These are phyloP conservation scores for Chloromyia formosa DNA, from an alignment of 2,888 invertebrate species.

Conservation along the genomic window DNA sequence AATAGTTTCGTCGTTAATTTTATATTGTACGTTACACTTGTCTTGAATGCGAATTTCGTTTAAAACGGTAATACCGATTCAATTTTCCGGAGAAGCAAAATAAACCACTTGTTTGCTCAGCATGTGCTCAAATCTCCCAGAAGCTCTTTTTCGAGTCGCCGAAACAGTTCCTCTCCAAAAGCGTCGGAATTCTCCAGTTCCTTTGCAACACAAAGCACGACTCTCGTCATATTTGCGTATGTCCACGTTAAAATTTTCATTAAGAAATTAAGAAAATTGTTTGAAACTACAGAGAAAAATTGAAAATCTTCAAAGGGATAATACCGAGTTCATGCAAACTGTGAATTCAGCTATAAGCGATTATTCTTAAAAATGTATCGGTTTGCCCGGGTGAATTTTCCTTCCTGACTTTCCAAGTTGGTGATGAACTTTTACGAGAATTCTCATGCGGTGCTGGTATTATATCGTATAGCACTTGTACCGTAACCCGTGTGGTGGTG, in stretches of 20 bases:
- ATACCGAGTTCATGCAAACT: not conserved
- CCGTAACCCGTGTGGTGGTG: not conserved
- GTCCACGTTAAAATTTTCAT: constrained; percentile 34
- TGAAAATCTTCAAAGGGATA: constrained; percentile 22
- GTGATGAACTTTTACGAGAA: constrained; percentile 23
- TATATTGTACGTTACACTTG: no score
- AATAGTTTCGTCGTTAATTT: no score
- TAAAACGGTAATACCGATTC: no score
- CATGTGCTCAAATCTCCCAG: constrained; percentile 35
- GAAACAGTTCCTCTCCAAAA: not conserved
- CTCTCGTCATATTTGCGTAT: not conserved
- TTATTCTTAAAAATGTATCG: constrained; percentile 37
- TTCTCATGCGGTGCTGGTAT: not conserved
- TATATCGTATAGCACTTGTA: not conserved
- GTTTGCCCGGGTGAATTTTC: not conserved
- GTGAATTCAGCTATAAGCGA: constrained; percentile 23
- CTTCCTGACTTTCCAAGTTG: constrained; percentile 9
- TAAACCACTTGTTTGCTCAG: constrained; percentile 39
- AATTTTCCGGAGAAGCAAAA: constrained; percentile 8
- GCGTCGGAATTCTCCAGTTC: constrained; percentile 10
- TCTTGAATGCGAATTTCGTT: no score
- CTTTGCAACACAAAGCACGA: constrained; percentile 25
- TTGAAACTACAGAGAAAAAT: constrained; percentile 35
- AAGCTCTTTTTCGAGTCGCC: constrained; percentile 8
- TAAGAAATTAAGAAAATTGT: constrained; percentile 41